phyloP scores from a whole-genome alignment of 2,888 invertebrate species.

The Ophioninae sp. region DNA sequence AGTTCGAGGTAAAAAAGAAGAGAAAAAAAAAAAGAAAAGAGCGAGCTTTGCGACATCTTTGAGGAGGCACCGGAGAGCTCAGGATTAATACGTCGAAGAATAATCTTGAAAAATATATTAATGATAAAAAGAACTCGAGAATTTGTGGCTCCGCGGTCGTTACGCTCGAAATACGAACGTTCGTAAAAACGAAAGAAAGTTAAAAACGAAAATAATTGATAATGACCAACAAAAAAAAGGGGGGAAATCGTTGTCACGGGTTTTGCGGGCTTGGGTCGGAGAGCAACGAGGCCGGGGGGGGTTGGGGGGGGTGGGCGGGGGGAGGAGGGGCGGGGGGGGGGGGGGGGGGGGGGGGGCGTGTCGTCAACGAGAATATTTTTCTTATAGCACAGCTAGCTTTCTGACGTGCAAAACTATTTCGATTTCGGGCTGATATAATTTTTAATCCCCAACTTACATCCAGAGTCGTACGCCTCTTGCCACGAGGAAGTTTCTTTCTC shows the following conservation, averaged over 20 bases:
- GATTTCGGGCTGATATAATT: constrained; percentile 42
- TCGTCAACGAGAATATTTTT: constrained; percentile 63
- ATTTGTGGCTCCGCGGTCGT: constrained; percentile 41
- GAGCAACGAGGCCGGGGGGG: constrained; percentile 2
- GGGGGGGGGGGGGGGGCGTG: constrained; percentile 5
- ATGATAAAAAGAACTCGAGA: constrained; percentile 21
- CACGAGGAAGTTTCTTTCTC: constrained; percentile 74
- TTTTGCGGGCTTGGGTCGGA: constrained; percentile 21
- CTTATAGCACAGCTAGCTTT: constrained; percentile 65
- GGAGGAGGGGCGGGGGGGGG: not conserved
- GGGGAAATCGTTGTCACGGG: constrained; percentile 32
- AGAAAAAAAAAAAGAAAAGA: no score
- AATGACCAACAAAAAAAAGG: constrained; percentile 7
- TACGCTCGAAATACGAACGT: constrained; percentile 39
- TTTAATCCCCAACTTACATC: constrained; percentile 77
- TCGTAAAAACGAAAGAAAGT: constrained; percentile 14
- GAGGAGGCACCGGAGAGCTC: constrained; percentile 36
- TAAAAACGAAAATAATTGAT: constrained; percentile 5
- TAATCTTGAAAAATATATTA: constrained; percentile 26
- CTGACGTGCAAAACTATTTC: constrained; percentile 66
- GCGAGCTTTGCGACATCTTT: constrained; percentile 33
- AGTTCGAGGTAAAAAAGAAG: not conserved
- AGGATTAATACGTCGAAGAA: constrained; percentile 41
- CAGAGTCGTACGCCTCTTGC: constrained; percentile 73
- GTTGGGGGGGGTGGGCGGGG: not conserved